A percentile compares a stretch with the other conserved stretches of the same genome.
These are phyloP conservation scores for Euwallacea fornicatus DNA, from an alignment of 1,140 invertebrate genomes.

Conservation along the genomic window DNA sequence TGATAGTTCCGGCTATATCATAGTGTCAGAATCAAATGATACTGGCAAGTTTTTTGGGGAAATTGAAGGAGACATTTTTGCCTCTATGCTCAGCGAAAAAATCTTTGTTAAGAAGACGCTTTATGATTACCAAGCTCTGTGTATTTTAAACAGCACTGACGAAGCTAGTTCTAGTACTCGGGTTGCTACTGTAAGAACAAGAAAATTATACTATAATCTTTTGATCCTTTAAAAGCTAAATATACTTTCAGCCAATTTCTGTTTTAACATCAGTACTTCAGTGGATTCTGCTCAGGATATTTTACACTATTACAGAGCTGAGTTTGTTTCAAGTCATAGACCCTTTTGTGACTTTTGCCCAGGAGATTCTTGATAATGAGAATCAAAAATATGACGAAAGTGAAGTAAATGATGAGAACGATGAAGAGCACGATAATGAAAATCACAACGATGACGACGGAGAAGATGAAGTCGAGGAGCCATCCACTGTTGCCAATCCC, in stretches of 20 bases:
- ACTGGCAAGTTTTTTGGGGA: slow-evolving; percentile 85
- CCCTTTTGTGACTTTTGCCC: slow-evolving; percentile 33
- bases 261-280: slow-evolving; percentile 46
- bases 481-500: slow-evolving; percentile 23
- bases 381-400: not conserved
- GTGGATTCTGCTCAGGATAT: slow-evolving; percentile 52
- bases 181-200: slow-evolving; percentile 10
- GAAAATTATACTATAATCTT: not conserved
- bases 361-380: slow-evolving; percentile 18
- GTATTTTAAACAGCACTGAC: slow-evolving; percentile 50
- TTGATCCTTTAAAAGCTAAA: not conserved
- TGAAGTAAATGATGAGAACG: not conserved
- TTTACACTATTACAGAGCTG: slow-evolving; percentile 53
- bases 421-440: slow-evolving; percentile 46
- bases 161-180: slow-evolving; percentile 16
- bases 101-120: slow-evolving; percentile 77
- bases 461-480: slow-evolving; percentile 54
- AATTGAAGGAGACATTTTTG: slow-evolving; percentile 77
- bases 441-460: slow-evolving; percentile 47
- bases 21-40: slow-evolving; percentile 66
- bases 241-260: slow-evolving; percentile 53
- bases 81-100: slow-evolving; percentile 70
- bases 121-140: slow-evolving; percentile 86
- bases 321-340: slow-evolving; percentile 48
- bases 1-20: slow-evolving; percentile 88